These are phyloP conservation scores for Austrolebias charrua DNA, from an alignment of 2,797 vertebrate genomes.

Conservation along the genomic window DNA sequence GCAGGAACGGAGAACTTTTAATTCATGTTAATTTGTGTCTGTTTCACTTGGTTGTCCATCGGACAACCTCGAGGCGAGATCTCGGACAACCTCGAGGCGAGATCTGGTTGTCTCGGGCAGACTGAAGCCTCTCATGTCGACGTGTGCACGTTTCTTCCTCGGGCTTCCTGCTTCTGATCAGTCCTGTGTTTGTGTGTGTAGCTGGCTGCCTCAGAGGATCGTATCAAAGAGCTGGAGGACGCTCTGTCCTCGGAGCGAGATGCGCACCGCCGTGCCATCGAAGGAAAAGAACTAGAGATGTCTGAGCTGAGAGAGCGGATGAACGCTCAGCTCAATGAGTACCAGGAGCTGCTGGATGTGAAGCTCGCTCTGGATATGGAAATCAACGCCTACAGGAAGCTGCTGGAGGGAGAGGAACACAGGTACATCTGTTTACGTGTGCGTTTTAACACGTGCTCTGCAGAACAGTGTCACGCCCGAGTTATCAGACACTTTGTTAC, in stretches of 20 bases:
- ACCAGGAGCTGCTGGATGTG: slow-evolving; percentile 94
- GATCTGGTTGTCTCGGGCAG: too few species aligned
- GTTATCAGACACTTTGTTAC: too few species aligned
- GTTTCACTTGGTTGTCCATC: too few species aligned
- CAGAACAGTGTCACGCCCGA: too few species aligned
- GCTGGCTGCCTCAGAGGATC: slow-evolving; percentile 83
- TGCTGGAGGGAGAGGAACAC: slow-evolving; percentile 96
- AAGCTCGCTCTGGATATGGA: slow-evolving; percentile 98
- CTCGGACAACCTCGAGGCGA: too few species aligned
- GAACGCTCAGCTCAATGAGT: slow-evolving; percentile 92
- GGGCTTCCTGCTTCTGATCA: background rate
- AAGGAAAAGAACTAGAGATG: slow-evolving; percentile 91
- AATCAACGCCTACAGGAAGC: slow-evolving; percentile 95
- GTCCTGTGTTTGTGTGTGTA: slow-evolving; percentile 18
- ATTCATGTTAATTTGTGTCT: too few species aligned
- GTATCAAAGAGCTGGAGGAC: slow-evolving; percentile 89
- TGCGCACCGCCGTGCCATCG: slow-evolving; percentile 86
- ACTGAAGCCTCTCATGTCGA: too few species aligned
- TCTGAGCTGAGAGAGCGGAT: slow-evolving; percentile 89
- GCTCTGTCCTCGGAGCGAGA: slow-evolving; percentile 86
- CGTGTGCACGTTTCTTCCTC: too few species aligned
- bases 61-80: too few species aligned
- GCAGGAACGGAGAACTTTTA: too few species aligned
- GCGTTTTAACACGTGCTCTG: background rate
- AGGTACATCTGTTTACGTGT: slow-evolving; percentile 72